Conservation (phyloP, 1,140 invertebrate genomes). For the Oscheius sp. region DNA sequence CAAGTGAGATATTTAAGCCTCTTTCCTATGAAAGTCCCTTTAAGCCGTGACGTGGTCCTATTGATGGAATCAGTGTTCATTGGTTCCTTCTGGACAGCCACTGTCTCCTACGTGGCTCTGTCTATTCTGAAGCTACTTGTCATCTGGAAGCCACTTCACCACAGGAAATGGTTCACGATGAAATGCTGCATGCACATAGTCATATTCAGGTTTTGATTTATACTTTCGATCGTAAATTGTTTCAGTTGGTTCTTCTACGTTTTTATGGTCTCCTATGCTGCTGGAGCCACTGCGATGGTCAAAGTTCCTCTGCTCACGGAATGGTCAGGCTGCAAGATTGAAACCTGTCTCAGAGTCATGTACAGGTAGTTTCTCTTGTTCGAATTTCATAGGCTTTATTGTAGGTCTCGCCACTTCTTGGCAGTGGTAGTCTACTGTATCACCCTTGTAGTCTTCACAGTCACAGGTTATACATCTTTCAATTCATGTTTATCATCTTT, state of each 20-base stretch:
- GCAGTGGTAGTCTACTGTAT: slow-evolving; percentile 40
- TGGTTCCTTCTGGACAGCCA: slow-evolving; percentile 50
- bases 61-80: slow-evolving; percentile 52
- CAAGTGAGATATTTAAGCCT: slow-evolving; percentile 40
- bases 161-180: slow-evolving; percentile 52
- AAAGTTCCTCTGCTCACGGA: slow-evolving; percentile 34
- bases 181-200: slow-evolving; percentile 37
- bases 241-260: slow-evolving; percentile 43
- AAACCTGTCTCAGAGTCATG: slow-evolving; percentile 39
- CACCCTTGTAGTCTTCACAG: slow-evolving; percentile 34
- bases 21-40: slow-evolving; percentile 19
- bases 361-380: slow-evolving; percentile 8
- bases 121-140: slow-evolving; percentile 51
- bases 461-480: slow-evolving; percentile 25
- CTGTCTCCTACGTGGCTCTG: slow-evolving; percentile 52
- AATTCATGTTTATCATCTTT: background rate
- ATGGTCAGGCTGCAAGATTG: slow-evolving; percentile 43
- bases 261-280: slow-evolving; percentile 36
- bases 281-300: slow-evolving; percentile 34
- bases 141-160: slow-evolving; percentile 47
- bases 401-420: slow-evolving; percentile 23
- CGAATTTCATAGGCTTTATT: background rate
- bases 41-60: slow-evolving; percentile 45
- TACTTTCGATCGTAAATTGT: background rate
- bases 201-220: slow-evolving; percentile 11